Conservation (phyloP, 2,113 vertebrate species). For the Colossoma macropomum region DNA sequence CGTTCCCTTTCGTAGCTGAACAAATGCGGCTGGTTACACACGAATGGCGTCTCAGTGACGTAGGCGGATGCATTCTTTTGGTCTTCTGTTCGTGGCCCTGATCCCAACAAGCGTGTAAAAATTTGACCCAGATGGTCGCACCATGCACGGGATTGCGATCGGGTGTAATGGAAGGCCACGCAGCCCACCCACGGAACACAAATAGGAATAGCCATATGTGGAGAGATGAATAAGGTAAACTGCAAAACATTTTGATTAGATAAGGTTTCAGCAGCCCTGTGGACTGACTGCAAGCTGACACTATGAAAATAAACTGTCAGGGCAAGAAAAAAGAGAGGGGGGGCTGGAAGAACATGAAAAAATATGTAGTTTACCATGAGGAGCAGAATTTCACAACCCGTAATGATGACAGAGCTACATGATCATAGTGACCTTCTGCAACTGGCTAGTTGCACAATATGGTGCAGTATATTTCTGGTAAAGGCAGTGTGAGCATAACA, state of each 20-base stretch:
- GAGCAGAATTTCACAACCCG: slow-evolving; percentile 11
- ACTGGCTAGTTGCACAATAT: too few species aligned
- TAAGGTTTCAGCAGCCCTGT: slow-evolving; percentile 78
- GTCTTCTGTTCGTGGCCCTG: slow-evolving; percentile 65
- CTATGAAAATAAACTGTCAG: slow-evolving; percentile 76
- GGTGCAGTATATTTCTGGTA: too few species aligned
- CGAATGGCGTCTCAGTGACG: slow-evolving; percentile 30
- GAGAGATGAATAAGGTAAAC: slow-evolving; percentile 81
- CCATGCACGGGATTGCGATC: slow-evolving; percentile 72
- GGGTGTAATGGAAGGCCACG: slow-evolving; percentile 72
- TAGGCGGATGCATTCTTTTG: slow-evolving; percentile 66
- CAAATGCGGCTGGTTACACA: neutral
- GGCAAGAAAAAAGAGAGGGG: slow-evolving; percentile 49
- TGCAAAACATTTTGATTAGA: slow-evolving; percentile 84
- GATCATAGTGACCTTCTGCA: too few species aligned
- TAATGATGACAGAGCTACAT: too few species aligned
- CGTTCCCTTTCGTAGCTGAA: neutral
- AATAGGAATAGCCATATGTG: slow-evolving; percentile 79
- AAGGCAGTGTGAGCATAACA: too few species aligned
- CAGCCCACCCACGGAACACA: slow-evolving; percentile 77
- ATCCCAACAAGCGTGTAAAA: slow-evolving; percentile 77
- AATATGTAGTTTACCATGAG: slow-evolving; percentile 56
- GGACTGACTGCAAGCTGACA: slow-evolving; percentile 78
- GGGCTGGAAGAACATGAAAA: slow-evolving; percentile 43
- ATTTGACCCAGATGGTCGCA: slow-evolving; percentile 76